A percentile compares a stretch with the other conserved stretches of the same genome.
Evolutionary conservation across 1,140 invertebrate genomes (phyloP).

Genomic region (Lepidurus arcticus): DNA sequence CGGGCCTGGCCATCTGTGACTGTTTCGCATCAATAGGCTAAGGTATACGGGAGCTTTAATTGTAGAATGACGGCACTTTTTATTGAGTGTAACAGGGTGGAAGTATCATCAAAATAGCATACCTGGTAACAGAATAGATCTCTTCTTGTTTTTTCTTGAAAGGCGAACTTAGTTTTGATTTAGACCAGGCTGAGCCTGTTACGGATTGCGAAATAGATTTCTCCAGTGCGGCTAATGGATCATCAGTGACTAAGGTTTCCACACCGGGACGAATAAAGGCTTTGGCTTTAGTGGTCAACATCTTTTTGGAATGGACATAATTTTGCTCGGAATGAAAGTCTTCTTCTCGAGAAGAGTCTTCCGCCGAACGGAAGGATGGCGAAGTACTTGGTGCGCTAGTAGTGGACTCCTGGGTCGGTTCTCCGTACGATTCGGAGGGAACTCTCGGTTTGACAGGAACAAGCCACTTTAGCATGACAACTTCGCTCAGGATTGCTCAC

Average conservation of each 20-base stretch:
- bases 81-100: too few relatives aligned
- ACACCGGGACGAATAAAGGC: background rate
- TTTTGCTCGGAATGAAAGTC: background rate
- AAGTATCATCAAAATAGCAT: background rate
- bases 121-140: constrained; percentile 4
- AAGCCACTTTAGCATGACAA: background rate
- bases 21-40: too few relatives aligned
- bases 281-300: background rate
- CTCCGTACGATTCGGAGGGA: background rate
- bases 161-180: background rate
- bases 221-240: constrained; percentile 6
- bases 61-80: too few relatives aligned
- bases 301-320: background rate
- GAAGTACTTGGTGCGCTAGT: background rate
- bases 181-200: constrained; percentile 4
- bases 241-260: constrained; percentile 7
- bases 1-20: too few relatives aligned
- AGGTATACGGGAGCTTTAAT: too few relatives aligned
- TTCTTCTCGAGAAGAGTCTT: background rate
- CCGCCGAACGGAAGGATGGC: background rate
- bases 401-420: background rate
- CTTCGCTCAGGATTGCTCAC: too few relatives aligned
- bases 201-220: constrained; percentile 9
- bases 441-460: background rate
- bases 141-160: constrained; percentile 12